Percentiles rank a stretch among this genome's conserved stretches.
phyloP scores from a whole-genome alignment of 2,113 vertebrate genomes.

The Gallinago jamesoni region DNA sequence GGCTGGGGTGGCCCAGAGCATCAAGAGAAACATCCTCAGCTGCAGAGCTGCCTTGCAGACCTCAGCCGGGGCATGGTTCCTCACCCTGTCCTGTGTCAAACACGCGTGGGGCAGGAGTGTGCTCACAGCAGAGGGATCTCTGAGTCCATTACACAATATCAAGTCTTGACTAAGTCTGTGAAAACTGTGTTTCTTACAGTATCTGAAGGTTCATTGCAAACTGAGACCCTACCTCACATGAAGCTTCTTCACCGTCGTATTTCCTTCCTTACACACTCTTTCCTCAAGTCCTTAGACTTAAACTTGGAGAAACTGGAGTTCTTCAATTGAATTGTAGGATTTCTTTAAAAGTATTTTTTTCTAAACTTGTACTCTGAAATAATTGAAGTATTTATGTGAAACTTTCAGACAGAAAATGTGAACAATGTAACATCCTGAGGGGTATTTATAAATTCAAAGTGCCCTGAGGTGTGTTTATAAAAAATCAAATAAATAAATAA shows the following conservation, averaged over 20 bases:
- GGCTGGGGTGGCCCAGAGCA: background rate
- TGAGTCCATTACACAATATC: background rate
- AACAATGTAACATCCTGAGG: background rate
- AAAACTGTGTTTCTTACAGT: background rate
- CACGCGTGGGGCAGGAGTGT: fast-evolving
- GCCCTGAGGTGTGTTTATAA: background rate
- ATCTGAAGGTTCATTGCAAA: background rate
- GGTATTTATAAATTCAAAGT: background rate
- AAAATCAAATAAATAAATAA: background rate
- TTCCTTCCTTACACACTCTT: background rate
- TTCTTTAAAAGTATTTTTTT: background rate
- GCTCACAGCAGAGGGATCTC: background rate
- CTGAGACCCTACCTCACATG: background rate
- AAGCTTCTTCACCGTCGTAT: background rate
- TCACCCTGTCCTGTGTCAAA: background rate
- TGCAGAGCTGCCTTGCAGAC: background rate
- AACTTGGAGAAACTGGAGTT: background rate
- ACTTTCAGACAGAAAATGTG: background rate
- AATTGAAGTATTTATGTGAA: background rate
- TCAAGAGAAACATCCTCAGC: background rate
- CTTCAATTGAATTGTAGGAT: background rate
- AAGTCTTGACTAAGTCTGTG: background rate
- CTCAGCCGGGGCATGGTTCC: background rate
- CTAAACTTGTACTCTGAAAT: background rate
- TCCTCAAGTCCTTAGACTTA: background rate